Conservation (phyloP, 2,113 vertebrate species). For the Phalacrocorax pelagicus region DNA sequence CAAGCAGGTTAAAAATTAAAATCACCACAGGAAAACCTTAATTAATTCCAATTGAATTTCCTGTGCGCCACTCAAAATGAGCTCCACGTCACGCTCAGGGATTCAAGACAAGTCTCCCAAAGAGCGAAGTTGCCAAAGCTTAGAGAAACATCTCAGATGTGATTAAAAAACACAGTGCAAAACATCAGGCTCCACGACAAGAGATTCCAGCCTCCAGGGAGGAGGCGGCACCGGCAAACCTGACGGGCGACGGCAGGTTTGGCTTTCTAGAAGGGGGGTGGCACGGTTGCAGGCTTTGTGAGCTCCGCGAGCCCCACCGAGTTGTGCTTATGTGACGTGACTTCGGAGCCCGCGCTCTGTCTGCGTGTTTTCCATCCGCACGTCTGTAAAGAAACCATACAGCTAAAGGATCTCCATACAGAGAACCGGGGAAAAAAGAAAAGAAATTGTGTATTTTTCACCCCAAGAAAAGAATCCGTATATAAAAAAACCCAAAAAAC, state of each 20-base stretch:
- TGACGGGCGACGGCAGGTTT: background rate
- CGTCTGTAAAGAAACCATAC: background rate
- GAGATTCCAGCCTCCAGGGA: background rate
- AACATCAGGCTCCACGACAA: background rate
- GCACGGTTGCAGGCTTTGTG: background rate
- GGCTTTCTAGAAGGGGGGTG: background rate
- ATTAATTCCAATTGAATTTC: background rate
- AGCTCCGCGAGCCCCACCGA: background rate
- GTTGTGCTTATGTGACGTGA: slow-evolving; percentile 70
- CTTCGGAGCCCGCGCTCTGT: background rate
- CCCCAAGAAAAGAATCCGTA: background rate
- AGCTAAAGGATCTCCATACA: slow-evolving; percentile 10
- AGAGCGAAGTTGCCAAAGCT: background rate
- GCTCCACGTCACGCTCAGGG: background rate
- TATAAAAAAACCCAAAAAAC: background rate
- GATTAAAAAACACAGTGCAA: background rate
- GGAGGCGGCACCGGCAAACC: background rate
- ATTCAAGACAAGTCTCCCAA: background rate
- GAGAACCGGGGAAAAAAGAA: background rate
- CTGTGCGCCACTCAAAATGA: background rate
- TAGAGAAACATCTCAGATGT: background rate
- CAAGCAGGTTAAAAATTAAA: background rate
- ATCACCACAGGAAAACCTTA: background rate
- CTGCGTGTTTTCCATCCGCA: background rate
- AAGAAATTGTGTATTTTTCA: background rate